Percentiles rank a stretch among this genome's conserved stretches.
phyloP scores from a whole-genome alignment of 1,140 invertebrate genomes.

The Leptinotarsa texana region DNA sequence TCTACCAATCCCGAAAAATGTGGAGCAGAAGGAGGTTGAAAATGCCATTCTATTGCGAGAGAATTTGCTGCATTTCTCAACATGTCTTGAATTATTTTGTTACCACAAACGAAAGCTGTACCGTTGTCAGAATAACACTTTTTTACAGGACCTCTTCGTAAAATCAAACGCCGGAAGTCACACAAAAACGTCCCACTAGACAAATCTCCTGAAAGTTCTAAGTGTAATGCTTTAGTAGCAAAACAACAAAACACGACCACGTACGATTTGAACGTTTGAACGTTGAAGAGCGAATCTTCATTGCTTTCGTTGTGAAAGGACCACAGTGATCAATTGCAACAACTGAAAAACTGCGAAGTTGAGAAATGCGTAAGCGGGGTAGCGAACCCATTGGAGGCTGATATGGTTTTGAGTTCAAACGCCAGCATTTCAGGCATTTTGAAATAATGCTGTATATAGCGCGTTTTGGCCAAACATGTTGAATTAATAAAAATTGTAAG shows the following conservation, averaged over 20 bases:
- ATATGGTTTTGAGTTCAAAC: background rate
- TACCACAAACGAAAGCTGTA: conserved; percentile 51
- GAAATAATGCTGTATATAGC: background rate
- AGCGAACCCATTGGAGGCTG: background rate
- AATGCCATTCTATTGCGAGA: background rate
- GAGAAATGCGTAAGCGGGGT: background rate
- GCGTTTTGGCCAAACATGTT: background rate
- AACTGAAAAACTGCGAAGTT: background rate
- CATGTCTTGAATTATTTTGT: conserved; percentile 13
- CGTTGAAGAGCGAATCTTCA: conserved; percentile 31
- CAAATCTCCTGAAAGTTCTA: background rate
- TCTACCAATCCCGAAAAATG: conserved; percentile 12
- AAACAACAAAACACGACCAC: conserved; percentile 15
- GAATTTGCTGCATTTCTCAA: conserved; percentile 3
- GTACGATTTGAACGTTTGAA: conserved; percentile 43
- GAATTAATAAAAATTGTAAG: background rate
- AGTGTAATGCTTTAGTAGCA: conserved; percentile 6
- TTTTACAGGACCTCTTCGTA: conserved; percentile 14
- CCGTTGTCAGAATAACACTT: conserved; percentile 51
- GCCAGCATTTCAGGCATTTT: conserved; percentile 6
- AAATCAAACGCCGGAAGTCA: conserved; percentile 43
- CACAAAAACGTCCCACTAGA: conserved; percentile 19
- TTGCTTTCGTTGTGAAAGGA: conserved; percentile 36
- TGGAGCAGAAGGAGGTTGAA: conserved; percentile 9
- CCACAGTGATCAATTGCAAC: conserved; percentile 40